phyloP scores from a whole-genome alignment of 2,113 vertebrate genomes.

The Rhadina sibilatrix region DNA sequence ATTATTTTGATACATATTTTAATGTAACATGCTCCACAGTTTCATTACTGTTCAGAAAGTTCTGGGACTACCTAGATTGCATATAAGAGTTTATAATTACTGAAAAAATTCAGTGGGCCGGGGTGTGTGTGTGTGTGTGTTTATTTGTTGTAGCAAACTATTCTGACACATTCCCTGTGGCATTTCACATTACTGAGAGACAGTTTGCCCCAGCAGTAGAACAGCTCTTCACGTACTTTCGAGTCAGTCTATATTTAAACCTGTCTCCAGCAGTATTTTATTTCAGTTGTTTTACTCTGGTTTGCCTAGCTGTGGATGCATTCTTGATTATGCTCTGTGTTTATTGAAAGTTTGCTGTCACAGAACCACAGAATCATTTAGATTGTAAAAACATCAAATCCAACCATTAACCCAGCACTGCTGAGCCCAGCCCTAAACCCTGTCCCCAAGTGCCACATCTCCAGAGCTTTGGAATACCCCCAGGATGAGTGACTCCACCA shows the following conservation, averaged over 20 bases:
- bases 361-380: background rate
- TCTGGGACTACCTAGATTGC: background rate
- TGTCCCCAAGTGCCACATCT: background rate
- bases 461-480: background rate
- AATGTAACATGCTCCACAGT: background rate
- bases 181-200: background rate
- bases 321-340: background rate
- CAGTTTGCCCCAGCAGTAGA: conserved; percentile 9
- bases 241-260: conserved; percentile 53
- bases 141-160: background rate
- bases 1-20: background rate
- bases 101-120: background rate
- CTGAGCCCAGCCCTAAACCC: background rate
- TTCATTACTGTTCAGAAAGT: background rate
- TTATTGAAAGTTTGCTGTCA: background rate
- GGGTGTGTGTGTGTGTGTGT: background rate
- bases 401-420: background rate
- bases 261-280: conserved; percentile 17
- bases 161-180: background rate
- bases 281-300: conserved; percentile 36
- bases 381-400: background rate
- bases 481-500: background rate
- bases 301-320: background rate
- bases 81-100: background rate
- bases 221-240: conserved; percentile 27